These are phyloP conservation scores for Lepilemur ruficaudatus DNA, from an alignment of 2,797 vertebrate species.

Conservation along the genomic window DNA sequence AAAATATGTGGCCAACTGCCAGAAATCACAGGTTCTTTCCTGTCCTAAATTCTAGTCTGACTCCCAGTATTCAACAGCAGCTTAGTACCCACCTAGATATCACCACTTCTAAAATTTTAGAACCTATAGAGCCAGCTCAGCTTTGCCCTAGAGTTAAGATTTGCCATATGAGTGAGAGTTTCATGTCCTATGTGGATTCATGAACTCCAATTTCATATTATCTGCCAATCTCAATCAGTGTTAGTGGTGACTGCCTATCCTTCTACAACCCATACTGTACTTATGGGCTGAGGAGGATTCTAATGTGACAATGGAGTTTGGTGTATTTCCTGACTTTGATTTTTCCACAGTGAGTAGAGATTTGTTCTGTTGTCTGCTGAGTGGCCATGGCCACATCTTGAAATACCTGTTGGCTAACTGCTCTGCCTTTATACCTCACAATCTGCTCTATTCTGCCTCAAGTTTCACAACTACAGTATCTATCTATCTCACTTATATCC, in stretches of 20 bases:
- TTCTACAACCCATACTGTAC: not conserved
- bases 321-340: conserved; percentile 32
- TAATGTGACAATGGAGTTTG: not conserved
- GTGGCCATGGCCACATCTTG: not conserved
- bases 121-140: not conserved
- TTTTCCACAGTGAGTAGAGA: not conserved
- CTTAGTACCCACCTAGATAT: not conserved
- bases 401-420: not conserved
- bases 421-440: not conserved
- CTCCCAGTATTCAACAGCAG: not conserved
- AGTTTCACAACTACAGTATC: conserved; percentile 13
- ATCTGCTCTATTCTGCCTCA: not conserved
- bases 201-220: conserved; percentile 16
- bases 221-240: conserved; percentile 9
- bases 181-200: not conserved
- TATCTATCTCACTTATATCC: not conserved
- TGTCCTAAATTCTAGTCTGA: conserved; percentile 29
- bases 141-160: conserved; percentile 20
- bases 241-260: not conserved
- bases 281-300: not conserved
- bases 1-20: not conserved
- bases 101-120: conserved; percentile 35
- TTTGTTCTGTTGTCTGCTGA: conserved; percentile 42
- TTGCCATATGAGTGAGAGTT: not conserved
- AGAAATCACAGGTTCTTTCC: conserved; percentile 5